Evolutionary conservation across 92 coral and sea anemone genomes (phyloP).

Genomic region (Zoanthus sansibaricus): DNA sequence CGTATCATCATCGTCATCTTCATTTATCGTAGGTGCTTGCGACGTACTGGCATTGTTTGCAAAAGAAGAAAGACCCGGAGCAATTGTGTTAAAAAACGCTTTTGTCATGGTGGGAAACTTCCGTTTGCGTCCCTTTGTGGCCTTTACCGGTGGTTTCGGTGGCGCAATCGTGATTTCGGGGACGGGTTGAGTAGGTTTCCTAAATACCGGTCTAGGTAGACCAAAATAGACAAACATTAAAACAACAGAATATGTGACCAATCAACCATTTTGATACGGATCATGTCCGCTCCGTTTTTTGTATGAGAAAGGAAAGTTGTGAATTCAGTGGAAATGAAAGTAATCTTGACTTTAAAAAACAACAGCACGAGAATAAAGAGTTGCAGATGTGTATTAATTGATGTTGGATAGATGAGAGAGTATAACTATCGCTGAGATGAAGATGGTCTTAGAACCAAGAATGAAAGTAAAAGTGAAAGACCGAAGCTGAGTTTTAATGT

Average conservation of each 20-base stretch:
- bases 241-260: background rate
- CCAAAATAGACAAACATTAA: background rate
- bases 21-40: slow-evolving; percentile 28
- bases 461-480: background rate
- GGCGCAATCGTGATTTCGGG: slow-evolving; percentile 41
- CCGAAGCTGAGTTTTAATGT: background rate
- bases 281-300: too few relatives aligned
- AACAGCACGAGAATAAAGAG: background rate
- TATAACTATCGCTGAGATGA: background rate
- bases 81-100: slow-evolving; percentile 83
- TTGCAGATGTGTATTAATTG: background rate
- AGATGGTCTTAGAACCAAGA: background rate
- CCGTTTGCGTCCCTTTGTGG: slow-evolving; percentile 30
- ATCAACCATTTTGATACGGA: too few relatives aligned
- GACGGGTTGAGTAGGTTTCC: background rate
- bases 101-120: slow-evolving; percentile 61
- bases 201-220: slow-evolving; percentile 31
- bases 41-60: slow-evolving; percentile 41
- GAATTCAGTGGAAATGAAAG: too few relatives aligned
- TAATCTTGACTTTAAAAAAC: too few relatives aligned
- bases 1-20: slow-evolving; percentile 8
- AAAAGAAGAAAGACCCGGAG: slow-evolving; percentile 80
- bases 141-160: slow-evolving; percentile 39
- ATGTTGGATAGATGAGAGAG: background rate
- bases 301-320: too few relatives aligned